Base-by-base conservation (phyloP, 2,113 vertebrate genomes). In the Lepus americanus region DNA sequence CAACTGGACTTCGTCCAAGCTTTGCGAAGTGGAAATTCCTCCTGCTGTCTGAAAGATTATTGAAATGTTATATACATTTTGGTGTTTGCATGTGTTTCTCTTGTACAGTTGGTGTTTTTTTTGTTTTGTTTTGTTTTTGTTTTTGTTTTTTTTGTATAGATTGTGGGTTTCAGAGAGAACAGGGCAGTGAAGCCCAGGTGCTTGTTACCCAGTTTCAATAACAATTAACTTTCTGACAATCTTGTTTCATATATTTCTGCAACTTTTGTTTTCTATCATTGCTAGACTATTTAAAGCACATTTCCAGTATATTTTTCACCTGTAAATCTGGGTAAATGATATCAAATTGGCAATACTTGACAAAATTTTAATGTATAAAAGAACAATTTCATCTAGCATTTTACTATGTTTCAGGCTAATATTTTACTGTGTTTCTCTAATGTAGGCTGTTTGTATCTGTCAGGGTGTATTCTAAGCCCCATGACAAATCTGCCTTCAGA, bases 351-450 rank as follows among this genome's bases (percentile, higher is more conserved):
- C 39, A 87, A 31, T n/a, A 29, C 55, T 66, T 39, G 64, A 77
- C 78, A 97, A 92, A 64, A 84, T 33, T 89, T 87, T 79, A 72
- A 79, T 1, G n/a, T 80, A 29, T 7, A 49, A 87, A 89, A 51
- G 5, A 63, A n/a, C 44, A 88, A 61, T 77, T 81, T 88, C 53
- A 72, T 36, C 17, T 81, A 67, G 6, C 44, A 44, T 44, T 44
- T 44, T 44, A 44, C 44, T 44, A 44, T 44, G 44, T 44, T 80
- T 91, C 5, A 14, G 64, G 85, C 61, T 92, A 70, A 80, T 87
- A 29, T 63, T 72, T 90, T 33, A 88, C 27, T 78, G 4, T 94
- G 61, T 87, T 89, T 82, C 29, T 49, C 55, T 67, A 36, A 55
- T 23, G 82, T 44, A 94, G 90, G 83, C 16, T 70, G 39, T 59